A percentile compares a stretch with the other conserved stretches of the same genome.
Conservation (phyloP, 1,140 invertebrate species). For the Heliconius hewitsoni region DNA sequence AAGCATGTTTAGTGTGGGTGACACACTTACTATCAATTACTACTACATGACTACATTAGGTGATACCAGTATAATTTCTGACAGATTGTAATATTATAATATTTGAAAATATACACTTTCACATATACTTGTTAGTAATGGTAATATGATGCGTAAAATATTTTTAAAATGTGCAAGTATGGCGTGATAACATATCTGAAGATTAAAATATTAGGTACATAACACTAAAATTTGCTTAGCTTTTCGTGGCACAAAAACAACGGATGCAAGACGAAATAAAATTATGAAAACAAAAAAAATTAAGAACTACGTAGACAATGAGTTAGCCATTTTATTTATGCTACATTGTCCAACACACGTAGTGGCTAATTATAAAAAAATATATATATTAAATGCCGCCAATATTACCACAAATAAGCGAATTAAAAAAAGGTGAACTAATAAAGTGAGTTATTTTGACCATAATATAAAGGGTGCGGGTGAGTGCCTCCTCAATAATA, state of each 20-base stretch:
- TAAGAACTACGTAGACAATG: neutral
- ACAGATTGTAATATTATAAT: neutral
- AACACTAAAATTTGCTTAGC: neutral
- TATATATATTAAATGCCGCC: no score
- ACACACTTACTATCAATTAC: no score
- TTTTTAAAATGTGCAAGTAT: neutral
- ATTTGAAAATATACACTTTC: neutral
- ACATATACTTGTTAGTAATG: neutral
- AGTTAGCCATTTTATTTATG: no score
- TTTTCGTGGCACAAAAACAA: neutral
- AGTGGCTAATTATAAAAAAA: no score
- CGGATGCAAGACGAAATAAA: neutral
- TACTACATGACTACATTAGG: neutral
- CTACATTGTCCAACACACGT: no score
- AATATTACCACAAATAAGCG: no score
- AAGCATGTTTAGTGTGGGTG: no score
- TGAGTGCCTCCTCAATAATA: no score
- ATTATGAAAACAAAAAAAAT: neutral
- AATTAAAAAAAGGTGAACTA: no score
- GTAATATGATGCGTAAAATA: neutral
- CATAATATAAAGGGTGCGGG: no score
- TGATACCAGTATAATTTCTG: neutral
- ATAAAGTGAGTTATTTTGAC: no score
- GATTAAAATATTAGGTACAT: neutral
- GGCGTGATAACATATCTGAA: neutral